These are phyloP conservation scores for Palythoa caribaeorum DNA, from an alignment of 92 coral and sea anemone genomes.

Conservation along the genomic window DNA sequence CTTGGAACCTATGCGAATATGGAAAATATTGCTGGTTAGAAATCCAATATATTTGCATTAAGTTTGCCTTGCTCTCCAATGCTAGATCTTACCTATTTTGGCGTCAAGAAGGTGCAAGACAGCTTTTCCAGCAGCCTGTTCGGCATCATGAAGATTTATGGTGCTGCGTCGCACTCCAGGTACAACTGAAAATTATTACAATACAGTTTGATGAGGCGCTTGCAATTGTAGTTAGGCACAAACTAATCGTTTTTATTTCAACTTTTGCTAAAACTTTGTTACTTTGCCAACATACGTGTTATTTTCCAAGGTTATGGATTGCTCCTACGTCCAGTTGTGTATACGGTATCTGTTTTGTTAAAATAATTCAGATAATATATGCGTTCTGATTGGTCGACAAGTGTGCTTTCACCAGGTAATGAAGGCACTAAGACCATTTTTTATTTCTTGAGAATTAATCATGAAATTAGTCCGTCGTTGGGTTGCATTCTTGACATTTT, in stretches of 20 bases:
- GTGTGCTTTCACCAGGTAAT: no score
- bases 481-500: no score
- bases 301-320: no score
- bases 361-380: no score
- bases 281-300: background rate
- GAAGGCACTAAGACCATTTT: no score
- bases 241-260: background rate
- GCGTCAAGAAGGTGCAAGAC: slow-evolving; percentile 90
- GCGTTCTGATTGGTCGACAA: no score
- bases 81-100: slow-evolving; percentile 79
- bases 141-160: slow-evolving; percentile 59
- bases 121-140: slow-evolving; percentile 92
- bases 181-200: slow-evolving; percentile 44
- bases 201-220: background rate
- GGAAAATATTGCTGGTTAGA: background rate
- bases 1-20: slow-evolving; percentile 69
- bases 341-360: no score
- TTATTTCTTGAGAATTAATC: no score
- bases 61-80: background rate
- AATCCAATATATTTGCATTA: no score
- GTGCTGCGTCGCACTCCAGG: slow-evolving; percentile 69
- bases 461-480: no score
- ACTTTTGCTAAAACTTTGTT: background rate
- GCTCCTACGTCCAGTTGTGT: no score
- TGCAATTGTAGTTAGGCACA: background rate